phyloP scores from a whole-genome alignment of 2,113 vertebrate species.

The Trogon surrucura region DNA sequence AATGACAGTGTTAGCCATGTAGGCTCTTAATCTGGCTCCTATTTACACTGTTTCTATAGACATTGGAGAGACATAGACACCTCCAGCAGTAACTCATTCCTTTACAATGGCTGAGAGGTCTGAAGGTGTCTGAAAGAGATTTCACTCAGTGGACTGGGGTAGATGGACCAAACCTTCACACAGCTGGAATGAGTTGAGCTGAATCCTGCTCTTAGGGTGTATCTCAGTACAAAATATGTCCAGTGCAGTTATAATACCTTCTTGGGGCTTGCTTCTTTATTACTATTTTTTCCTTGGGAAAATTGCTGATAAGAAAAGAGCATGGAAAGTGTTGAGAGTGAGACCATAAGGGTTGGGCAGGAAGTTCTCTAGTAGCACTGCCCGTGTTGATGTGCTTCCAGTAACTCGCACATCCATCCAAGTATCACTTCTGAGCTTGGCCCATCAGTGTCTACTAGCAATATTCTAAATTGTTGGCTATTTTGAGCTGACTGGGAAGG shows the following conservation, averaged over 20 bases:
- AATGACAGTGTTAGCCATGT: neutral
- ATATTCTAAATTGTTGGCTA: neutral
- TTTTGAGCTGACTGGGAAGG: neutral
- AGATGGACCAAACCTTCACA: neutral
- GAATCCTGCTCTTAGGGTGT: neutral
- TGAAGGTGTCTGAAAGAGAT: neutral
- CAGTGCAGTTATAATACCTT: neutral
- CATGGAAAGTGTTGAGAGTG: neutral
- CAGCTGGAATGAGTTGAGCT: neutral
- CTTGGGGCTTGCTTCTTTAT: neutral
- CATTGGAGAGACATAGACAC: neutral
- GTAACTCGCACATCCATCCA: neutral
- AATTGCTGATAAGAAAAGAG: neutral
- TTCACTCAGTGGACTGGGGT: neutral
- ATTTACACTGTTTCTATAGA: neutral
- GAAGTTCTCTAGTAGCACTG: neutral
- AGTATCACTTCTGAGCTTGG: neutral
- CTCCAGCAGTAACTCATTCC: neutral
- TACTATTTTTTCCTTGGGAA: neutral
- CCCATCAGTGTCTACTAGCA: neutral
- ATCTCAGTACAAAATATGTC: neutral
- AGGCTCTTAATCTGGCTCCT: neutral
- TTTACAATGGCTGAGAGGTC: neutral
- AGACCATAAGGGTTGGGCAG: neutral
- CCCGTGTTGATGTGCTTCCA: neutral